Percentiles rank a stretch among this genome's conserved stretches.
Conservation (phyloP, 2,888 invertebrate genomes). For the Protula sp. region DNA sequence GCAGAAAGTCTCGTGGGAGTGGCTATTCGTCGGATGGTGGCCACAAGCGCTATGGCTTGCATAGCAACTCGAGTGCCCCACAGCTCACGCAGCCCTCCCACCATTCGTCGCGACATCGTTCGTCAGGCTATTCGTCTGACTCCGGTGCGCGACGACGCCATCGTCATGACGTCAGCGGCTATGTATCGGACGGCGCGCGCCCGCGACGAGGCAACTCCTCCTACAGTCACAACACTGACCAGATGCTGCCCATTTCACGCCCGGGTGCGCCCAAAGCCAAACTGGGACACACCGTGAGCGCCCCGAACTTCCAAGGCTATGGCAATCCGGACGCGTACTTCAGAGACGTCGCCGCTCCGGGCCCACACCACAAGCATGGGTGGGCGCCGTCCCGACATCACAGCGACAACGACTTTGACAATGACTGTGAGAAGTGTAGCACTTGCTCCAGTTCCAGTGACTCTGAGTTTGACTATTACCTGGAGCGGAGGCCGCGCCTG, state of each 20-base stretch:
- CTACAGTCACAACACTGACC: background rate
- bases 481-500: constrained; percentile 56
- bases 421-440: constrained; percentile 5
- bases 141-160: background rate
- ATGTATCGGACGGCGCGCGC: constrained; percentile 10
- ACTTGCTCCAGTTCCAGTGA: constrained; percentile 57
- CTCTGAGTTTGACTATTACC: constrained; percentile 77
- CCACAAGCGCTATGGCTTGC: background rate
- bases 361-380: background rate
- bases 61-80: too few species aligned
- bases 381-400: background rate
- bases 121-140: background rate
- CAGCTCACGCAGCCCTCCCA: too few species aligned
- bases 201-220: background rate
- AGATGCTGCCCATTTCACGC: constrained; percentile 46
- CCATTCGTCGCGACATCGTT: background rate
- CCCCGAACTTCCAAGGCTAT: background rate
- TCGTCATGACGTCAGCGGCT: constrained; percentile 1
- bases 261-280: constrained; percentile 24
- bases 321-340: background rate
- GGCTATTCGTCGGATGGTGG: background rate
- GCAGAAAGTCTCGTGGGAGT: too few species aligned
- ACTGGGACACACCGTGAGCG: constrained; percentile 21
- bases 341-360: background rate
- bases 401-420: background rate